Base-by-base conservation (phyloP, 2,113 vertebrate genomes). In the Prietella phreatophila region DNA sequence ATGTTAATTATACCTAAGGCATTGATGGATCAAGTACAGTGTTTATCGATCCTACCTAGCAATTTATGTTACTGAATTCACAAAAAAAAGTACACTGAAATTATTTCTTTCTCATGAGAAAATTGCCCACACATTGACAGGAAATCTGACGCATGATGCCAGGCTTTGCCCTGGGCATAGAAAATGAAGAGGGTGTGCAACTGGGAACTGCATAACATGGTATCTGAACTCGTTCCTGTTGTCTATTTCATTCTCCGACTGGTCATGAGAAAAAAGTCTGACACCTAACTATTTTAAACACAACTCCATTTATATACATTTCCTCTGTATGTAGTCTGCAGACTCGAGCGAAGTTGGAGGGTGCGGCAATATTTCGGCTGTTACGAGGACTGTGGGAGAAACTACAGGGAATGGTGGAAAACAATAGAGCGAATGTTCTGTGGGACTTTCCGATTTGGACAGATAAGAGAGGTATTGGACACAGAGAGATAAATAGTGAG, bases 21-120 rank as follows among this genome's bases (percentile, higher is more conserved):
- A 69, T 53, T 56, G 61, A 55, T 69, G n/a, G 47, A 69, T 7
- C 47, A 6, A 56, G 9, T 82, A 25, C 36, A 13, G 19, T 11
- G 4, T 42, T 75, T 22, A 50, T 50, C 19, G 4, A 50, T n/a
- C 42, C 2, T 78, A 5, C 9, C 36, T 42, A 19, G 13, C 22
- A 27, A 20, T 27, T 9, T 15, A 58, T 36, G 19, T 36, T 60
- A 82, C 30, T 19, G 1, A 58, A 61, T 82, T 5, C 19, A 33
- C 20, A 42, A 27, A 9, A 39, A 42, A 20, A 47, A 82, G 10
- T 6, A 56, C 42, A 75, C n/a, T 13, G 0, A 22, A 80, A 5
- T 5, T 63, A 73, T 36, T 85, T 58, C 10, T 85, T 85, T 89
- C 89, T 89, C 85, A 71, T 85, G 86, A 89, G 86, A 89, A 89